Percentiles rank a stretch among this genome's conserved stretches.
These are phyloP conservation scores for Lineus longissimus DNA, from an alignment of 1,140 invertebrate genomes.

Conservation along the genomic window DNA sequence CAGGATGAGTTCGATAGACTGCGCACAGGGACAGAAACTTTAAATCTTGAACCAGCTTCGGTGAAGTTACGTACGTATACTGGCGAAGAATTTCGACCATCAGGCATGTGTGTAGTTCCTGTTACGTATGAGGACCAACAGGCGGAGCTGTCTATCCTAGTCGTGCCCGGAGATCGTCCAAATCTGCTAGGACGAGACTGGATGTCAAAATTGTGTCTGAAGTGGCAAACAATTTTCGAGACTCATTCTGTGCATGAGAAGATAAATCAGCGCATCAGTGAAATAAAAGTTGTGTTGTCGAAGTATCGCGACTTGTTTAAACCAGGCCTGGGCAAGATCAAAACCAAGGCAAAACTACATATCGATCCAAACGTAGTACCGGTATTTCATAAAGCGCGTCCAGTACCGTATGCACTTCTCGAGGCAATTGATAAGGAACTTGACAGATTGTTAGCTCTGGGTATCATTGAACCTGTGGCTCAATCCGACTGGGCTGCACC, in stretches of 20 bases:
- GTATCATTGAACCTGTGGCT: constrained; percentile 26
- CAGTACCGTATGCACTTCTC: constrained; percentile 32
- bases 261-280: background rate
- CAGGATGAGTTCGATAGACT: constrained; percentile 10
- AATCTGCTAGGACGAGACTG: constrained; percentile 18
- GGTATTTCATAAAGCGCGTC: constrained; percentile 2
- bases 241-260: constrained; percentile 12
- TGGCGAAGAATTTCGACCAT: constrained; percentile 14
- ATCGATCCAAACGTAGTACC: constrained; percentile 13
- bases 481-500: constrained; percentile 47
- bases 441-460: constrained; percentile 19
- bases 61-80: constrained; percentile 20
- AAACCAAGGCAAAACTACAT: constrained; percentile 18
- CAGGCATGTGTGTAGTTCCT: constrained; percentile 12
- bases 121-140: constrained; percentile 11
- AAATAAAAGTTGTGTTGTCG: background rate
- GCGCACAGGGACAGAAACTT: background rate
- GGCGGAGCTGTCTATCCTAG: constrained; percentile 2
- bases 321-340: constrained; percentile 12
- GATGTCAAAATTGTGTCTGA: constrained; percentile 9
- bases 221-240: constrained; percentile 16
- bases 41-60: background rate
- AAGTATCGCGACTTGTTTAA: constrained; percentile 9
- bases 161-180: constrained; percentile 15
- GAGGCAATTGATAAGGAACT: no score